phyloP scores from a whole-genome alignment of 1,140 invertebrate genomes.

The Nylanderia fulva region DNA sequence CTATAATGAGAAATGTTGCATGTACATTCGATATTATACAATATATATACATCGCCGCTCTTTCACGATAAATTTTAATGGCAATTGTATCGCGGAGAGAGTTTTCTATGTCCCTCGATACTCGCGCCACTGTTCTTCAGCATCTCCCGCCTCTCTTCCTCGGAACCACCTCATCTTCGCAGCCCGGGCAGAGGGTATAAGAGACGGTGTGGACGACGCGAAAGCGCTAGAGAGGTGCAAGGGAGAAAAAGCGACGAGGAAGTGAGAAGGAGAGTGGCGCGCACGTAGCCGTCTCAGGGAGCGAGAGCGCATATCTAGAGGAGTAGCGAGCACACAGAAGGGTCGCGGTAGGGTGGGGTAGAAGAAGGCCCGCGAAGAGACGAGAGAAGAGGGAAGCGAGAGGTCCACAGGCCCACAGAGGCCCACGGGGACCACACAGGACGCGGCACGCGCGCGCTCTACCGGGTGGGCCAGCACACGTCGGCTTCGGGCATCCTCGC shows the following conservation, averaged over 20 bases:
- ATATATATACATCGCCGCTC: background rate
- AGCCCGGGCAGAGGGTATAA: conserved; percentile 60
- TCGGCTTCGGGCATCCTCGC: conserved; percentile 78
- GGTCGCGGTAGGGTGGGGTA: background rate
- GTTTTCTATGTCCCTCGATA: conserved; percentile 66
- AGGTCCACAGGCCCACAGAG: conserved; percentile 12
- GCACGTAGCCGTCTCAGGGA: conserved; percentile 72
- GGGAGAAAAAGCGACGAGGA: background rate
- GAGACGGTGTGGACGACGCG: conserved; percentile 61
- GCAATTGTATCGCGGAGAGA: background rate
- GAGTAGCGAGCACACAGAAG: conserved; percentile 48
- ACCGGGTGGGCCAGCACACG: conserved; percentile 85
- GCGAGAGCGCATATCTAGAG: conserved; percentile 55
- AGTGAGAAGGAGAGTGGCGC: conserved; percentile 65
- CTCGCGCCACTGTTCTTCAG: conserved; percentile 70
- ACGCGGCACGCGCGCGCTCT: conserved; percentile 86
- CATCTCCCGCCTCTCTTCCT: conserved; percentile 67
- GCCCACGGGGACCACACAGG: conserved; percentile 83
- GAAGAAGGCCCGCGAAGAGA: background rate
- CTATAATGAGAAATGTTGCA: background rate
- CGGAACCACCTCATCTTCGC: conserved; percentile 74
- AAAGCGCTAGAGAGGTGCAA: conserved; percentile 9
- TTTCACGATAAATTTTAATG: background rate
- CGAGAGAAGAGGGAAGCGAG: conserved; percentile 13
- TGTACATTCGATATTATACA: background rate